Conservation (phyloP, 1,140 invertebrate species). For the Pogonognathellus flavescens region DNA sequence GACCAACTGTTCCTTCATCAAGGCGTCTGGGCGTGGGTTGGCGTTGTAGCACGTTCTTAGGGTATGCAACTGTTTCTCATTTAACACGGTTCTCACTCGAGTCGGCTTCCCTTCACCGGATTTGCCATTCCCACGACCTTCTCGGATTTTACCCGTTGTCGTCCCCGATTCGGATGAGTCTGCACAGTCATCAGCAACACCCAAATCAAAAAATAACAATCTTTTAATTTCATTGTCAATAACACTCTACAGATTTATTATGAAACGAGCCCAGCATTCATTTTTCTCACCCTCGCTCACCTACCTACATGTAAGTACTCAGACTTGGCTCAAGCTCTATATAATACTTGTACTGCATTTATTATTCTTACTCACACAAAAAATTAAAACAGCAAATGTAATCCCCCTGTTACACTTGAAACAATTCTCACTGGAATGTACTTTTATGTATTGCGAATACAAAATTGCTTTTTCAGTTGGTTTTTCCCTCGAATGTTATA, state of each 20-base stretch:
- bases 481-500: too few species aligned
- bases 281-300: not conserved
- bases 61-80: conserved; percentile 98
- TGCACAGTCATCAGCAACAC: conserved; percentile 27
- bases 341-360: too few species aligned
- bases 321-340: too few species aligned
- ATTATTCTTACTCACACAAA: not conserved
- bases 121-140: conserved; percentile 74
- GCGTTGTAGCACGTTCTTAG: conserved; percentile 93
- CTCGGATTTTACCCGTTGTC: conserved; percentile 69
- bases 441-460: not conserved
- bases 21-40: conserved; percentile 96
- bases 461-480: too few species aligned
- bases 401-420: not conserved
- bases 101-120: conserved; percentile 92
- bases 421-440: not conserved
- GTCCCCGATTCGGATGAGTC: conserved; percentile 67
- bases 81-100: conserved; percentile 95
- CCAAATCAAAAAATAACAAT: conserved; percentile 31
- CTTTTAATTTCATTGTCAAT: conserved; percentile 19
- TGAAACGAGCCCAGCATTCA: not conserved
- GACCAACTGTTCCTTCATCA: conserved; percentile 99
- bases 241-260: not conserved
- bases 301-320: too few species aligned
- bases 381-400: conserved; percentile 8